These are phyloP conservation scores for Drosophila orosa DNA, from an alignment of 1,140 invertebrate species.

Conservation along the genomic window DNA sequence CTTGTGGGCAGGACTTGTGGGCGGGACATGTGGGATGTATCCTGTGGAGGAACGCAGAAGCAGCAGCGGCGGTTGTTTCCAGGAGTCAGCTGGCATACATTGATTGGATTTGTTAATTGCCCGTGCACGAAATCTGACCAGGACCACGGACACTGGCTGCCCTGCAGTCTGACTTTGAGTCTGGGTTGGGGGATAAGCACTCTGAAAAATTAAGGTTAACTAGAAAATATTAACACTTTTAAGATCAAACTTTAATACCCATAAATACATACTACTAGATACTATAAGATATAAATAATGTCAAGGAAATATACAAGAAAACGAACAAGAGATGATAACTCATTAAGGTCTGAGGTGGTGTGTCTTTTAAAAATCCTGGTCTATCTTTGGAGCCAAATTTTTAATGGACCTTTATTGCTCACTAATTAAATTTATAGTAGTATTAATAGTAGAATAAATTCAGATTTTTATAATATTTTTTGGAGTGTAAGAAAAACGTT, in stretches of 20 bases:
- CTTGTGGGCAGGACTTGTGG: constrained; percentile 5
- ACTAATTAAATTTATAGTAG: no score
- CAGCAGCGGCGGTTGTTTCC: background rate
- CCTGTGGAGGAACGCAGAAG: background rate
- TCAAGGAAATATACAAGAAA: background rate
- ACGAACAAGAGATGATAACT: no score
- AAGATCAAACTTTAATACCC: background rate
- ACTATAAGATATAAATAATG: no score
- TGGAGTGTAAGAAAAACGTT: constrained; percentile 57
- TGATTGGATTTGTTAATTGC: constrained; percentile 82
- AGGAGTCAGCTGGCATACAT: constrained; percentile 47
- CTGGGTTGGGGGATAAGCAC: background rate
- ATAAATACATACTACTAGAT: no score
- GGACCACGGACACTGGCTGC: constrained; percentile 15
- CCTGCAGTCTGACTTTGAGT: constrained; percentile 12
- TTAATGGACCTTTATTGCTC: no score
- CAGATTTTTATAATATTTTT: no score
- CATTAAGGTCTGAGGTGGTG: rapidly evolving
- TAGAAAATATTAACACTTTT: rapidly evolving
- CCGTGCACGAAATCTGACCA: constrained; percentile 65
- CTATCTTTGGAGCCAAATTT: background rate
- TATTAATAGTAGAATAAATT: no score
- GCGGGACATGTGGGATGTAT: background rate
- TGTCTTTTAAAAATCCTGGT: background rate
- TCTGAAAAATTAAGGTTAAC: background rate